Percentiles rank a stretch among this genome's conserved stretches.
Evolutionary conservation across 2,888 invertebrate genomes (phyloP).

Genomic region (Drosophila mimetica): DNA sequence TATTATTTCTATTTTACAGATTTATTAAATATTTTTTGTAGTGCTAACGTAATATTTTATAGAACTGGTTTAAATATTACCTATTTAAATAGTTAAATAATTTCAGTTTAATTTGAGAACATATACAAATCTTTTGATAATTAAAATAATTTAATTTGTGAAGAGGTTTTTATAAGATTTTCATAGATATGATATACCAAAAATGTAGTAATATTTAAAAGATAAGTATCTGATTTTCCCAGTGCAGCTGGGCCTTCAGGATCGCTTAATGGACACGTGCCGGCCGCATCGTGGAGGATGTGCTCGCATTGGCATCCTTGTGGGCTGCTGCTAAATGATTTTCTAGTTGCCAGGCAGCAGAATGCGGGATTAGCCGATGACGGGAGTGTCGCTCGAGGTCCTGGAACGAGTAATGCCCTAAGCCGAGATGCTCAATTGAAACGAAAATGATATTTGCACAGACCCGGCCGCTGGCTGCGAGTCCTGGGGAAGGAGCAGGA

Average conservation of each 20-base stretch:
- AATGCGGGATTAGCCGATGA: constrained; percentile 79
- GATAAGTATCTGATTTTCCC: neutral
- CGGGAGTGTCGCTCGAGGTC: constrained; percentile 65
- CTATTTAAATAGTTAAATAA: no score
- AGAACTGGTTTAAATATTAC: no score
- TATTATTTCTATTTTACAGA: no score
- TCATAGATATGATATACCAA: neutral
- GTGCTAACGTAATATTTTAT: no score
- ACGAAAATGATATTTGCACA: constrained; percentile 82
- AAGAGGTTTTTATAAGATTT: no score
- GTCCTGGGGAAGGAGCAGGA: constrained; percentile 44
- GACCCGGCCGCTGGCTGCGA: constrained; percentile 56
- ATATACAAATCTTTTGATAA: no score
- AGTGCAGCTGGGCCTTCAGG: constrained; percentile 26
- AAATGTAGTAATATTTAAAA: neutral
- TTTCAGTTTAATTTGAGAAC: no score
- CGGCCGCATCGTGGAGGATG: constrained; percentile 40
- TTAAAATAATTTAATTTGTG: no score
- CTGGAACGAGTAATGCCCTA: constrained; percentile 48
- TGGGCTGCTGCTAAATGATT: constrained; percentile 77
- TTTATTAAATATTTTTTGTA: no score
- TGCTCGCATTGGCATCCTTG: constrained; percentile 45
- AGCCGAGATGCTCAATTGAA: constrained; percentile 75
- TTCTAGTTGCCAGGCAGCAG: constrained; percentile 74
- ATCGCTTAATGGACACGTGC: constrained; percentile 81